Evolutionary conservation across 2,888 invertebrate species (phyloP).

Genomic region (Cantharis rufa): DNA sequence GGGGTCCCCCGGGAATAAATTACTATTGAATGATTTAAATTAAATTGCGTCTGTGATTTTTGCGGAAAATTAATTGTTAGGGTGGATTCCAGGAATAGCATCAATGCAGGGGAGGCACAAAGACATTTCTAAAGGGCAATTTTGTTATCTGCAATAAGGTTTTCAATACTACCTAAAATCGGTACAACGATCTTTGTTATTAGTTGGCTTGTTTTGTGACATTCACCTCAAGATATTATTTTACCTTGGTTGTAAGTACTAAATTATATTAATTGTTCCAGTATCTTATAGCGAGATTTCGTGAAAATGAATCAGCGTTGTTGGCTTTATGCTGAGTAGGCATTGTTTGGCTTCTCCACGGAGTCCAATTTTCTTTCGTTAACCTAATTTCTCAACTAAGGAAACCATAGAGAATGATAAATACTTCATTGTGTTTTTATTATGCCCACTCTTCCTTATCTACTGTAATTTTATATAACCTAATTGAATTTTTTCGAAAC

Average conservation of each 20-base stretch:
- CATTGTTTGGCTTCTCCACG: not conserved
- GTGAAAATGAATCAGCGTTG: no score
- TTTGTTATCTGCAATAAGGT: not conserved
- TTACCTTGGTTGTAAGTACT: not conserved
- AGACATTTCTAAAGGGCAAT: not conserved
- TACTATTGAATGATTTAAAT: not conserved
- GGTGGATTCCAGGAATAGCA: not conserved
- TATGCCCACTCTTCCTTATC: not conserved
- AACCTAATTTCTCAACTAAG: not conserved
- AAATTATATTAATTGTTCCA: not conserved
- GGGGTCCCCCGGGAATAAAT: not conserved
- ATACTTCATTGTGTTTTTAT: not conserved
- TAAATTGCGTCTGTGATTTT: not conserved
- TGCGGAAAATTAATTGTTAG: not conserved
- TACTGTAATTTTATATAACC: not conserved
- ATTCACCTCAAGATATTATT: not conserved
- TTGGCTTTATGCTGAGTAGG: not conserved
- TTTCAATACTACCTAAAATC: not conserved
- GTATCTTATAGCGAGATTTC: not conserved
- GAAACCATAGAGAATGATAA: not conserved
- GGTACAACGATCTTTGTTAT: not conserved
- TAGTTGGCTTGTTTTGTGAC: not conserved
- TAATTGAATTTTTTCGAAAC: not conserved
- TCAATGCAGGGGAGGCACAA: not conserved
- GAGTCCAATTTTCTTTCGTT: not conserved